Evolutionary conservation across 2,888 invertebrate genomes (phyloP).

Genomic region (Zhengitettix transpicula): DNA sequence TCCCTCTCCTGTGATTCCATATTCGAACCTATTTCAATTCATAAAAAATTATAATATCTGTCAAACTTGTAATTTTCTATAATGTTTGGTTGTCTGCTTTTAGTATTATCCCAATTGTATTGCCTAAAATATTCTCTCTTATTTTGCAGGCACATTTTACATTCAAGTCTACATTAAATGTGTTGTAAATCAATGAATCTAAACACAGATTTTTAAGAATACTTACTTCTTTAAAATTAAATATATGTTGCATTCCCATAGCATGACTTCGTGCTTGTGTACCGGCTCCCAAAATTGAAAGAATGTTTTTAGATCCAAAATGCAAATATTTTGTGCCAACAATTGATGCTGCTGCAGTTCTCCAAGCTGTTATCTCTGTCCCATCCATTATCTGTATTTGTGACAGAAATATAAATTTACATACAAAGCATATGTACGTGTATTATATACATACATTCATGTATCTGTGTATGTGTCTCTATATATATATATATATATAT

Average conservation of each 20-base stretch:
- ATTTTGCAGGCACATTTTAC: too few species aligned
- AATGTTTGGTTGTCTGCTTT: background rate
- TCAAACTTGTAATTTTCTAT: background rate
- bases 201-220: background rate
- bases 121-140: too few species aligned
- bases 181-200: too few species aligned
- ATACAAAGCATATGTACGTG: background rate
- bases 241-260: constrained; percentile 29
- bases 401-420: background rate
- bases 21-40: constrained; percentile 25
- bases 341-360: constrained; percentile 39
- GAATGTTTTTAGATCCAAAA: constrained; percentile 16
- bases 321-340: constrained; percentile 35
- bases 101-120: too few species aligned
- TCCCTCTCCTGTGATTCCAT: constrained; percentile 32
- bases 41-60: constrained; percentile 5
- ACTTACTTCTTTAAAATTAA: constrained; percentile 26
- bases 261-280: constrained; percentile 33
- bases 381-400: constrained; percentile 27
- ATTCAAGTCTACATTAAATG: background rate
- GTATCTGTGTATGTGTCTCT: too few species aligned
- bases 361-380: constrained; percentile 36
- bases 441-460: too few species aligned
- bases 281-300: constrained; percentile 36
- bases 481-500: too few species aligned